Evolutionary conservation across 2,113 vertebrate species (phyloP).

Genomic region (Neotoma lepida): DNA sequence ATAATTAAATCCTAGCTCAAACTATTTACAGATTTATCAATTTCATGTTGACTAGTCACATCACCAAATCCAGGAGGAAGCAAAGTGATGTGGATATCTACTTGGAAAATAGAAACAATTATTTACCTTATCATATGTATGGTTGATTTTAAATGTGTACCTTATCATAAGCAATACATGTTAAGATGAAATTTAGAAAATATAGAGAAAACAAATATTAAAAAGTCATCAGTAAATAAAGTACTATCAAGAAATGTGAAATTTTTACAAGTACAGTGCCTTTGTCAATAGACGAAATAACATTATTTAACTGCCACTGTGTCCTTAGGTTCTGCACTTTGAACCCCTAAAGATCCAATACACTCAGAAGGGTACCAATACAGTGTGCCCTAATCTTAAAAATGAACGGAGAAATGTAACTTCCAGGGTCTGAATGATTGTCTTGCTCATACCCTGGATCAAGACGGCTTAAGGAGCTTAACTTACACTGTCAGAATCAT

Average conservation of each 20-base stretch:
- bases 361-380: neutral
- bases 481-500: conserved; percentile 72
- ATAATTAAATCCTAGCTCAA: conserved; percentile 56
- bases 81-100: neutral
- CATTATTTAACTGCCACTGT: neutral
- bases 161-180: neutral
- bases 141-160: neutral
- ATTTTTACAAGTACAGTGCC: neutral
- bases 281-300: neutral
- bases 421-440: conserved; percentile 55
- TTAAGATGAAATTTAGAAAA: conserved; percentile 37
- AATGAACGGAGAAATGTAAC: conserved; percentile 63
- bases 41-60: neutral
- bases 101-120: conserved; percentile 18
- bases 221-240: neutral
- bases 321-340: neutral
- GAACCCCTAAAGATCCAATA: neutral
- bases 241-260: neutral
- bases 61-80: conserved; percentile 58
- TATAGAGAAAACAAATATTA: neutral
- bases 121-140: neutral
- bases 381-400: conserved; percentile 49
- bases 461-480: conserved; percentile 73
- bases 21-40: conserved; percentile 24
- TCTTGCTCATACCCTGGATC: conserved; percentile 70